Evolutionary conservation across 2,888 invertebrate species (phyloP), one percentile per base, ranked within the genome.

Genomic region (Cistogaster globosa): DNA sequence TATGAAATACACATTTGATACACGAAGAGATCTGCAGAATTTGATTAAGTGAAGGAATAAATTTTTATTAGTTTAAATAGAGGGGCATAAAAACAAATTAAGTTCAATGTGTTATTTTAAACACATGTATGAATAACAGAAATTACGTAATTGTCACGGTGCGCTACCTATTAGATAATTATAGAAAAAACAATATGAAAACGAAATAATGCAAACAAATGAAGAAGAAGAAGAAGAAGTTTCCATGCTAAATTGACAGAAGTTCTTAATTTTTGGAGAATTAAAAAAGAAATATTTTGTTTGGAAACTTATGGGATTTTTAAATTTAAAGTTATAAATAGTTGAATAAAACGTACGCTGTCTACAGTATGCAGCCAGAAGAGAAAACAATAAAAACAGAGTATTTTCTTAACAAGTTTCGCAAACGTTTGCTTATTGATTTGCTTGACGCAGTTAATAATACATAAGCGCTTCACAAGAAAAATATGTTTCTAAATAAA

Each of bases 81-180:
- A n/a, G 45, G 16, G 45, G 45, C 45, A 48, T 48, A n/a, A 1
- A 48, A 3, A 16, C 16, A 16, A 16, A 42, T 1, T 42, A 42
- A 42, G 12, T 42, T 2, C 9, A 42, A 69, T 65, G 57, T 69
- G 62, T 62, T 51, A 32, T 22, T 26, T n/a, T 11, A 51, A 18
- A 32, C 16, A 67, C 36, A 62, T 69, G 26, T 45, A 20, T 14
- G 38, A 7, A 32, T 51, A 22, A 63, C 32, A 18, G 26, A 53
- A 57, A 65, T 77, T 32, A 74, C 69, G 74, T 45, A 74, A 81
- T 81, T 53, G 60, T 78, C 51, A 63, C 69, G 68, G n/a, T 48
- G 63, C 18, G 69, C 65, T 71, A 58, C 38, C 58, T 58, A n/a
- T 57, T 22, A 45, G 58, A 53, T 26, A 69, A 68, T 60, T 53